phyloP scores from a whole-genome alignment of 2,797 vertebrate genomes.

The Perodicticus potto region DNA sequence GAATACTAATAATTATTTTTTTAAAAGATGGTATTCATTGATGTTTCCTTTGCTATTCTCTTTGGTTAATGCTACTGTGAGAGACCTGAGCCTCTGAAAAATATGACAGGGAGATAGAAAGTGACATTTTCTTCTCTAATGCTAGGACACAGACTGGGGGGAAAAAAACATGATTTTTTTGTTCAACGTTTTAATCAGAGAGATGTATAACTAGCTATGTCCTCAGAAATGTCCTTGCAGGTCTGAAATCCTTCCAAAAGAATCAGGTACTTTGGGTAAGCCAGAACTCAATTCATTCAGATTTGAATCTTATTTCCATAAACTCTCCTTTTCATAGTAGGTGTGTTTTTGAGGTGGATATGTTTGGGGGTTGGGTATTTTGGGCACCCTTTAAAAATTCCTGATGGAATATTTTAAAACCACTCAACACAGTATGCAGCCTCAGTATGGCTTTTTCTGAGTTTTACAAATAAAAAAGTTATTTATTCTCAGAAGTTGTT shows the following conservation, averaged over 20 bases:
- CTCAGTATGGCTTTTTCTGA: neutral
- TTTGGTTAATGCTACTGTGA: neutral
- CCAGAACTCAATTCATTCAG: neutral
- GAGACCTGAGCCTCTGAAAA: neutral
- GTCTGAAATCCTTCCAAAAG: neutral
- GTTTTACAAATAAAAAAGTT: neutral
- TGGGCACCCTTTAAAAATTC: neutral
- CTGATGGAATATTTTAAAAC: neutral
- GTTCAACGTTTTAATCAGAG: neutral
- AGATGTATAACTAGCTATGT: neutral
- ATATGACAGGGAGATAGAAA: neutral
- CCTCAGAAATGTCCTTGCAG: neutral
- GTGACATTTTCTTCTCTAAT: neutral
- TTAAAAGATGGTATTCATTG: neutral
- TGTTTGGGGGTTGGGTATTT: neutral
- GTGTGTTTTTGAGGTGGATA: rapidly evolving
- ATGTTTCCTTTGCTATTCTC: neutral
- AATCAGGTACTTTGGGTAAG: neutral
- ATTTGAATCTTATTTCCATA: neutral
- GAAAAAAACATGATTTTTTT: neutral
- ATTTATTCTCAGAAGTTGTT: neutral
- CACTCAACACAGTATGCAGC: neutral
- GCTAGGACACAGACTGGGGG: neutral
- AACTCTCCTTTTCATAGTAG: constrained; percentile 1
- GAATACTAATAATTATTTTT: neutral